Evolutionary conservation across 2,113 vertebrate species (phyloP).

Genomic region (Excalfactoria chinensis): DNA sequence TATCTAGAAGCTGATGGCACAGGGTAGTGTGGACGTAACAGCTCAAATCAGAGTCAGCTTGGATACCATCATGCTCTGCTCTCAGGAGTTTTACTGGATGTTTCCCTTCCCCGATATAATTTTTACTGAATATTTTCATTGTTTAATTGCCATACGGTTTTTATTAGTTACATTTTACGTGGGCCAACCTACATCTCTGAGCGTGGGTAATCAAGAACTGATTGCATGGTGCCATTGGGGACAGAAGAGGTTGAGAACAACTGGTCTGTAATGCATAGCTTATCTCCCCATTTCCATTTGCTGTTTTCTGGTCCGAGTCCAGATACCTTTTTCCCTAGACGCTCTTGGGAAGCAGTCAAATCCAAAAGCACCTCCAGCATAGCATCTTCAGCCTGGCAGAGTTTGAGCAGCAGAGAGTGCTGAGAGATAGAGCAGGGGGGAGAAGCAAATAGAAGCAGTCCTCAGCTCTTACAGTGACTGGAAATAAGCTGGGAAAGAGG

Average conservation of each 20-base stretch:
- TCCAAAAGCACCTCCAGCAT: background rate
- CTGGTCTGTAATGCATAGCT: background rate
- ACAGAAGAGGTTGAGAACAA: slow-evolving; percentile 8
- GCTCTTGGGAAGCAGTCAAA: background rate
- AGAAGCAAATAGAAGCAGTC: background rate
- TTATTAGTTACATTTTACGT: background rate
- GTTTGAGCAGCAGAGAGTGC: background rate
- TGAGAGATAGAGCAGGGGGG: background rate
- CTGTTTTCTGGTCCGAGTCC: background rate
- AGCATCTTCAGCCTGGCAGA: background rate
- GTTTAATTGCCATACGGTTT: slow-evolving; percentile 2
- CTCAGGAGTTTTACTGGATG: background rate
- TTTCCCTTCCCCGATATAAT: background rate
- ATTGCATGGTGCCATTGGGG: background rate
- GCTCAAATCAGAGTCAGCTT: background rate
- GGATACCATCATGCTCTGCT: background rate
- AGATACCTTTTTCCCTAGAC: background rate
- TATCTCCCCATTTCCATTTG: background rate
- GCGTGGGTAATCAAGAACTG: background rate
- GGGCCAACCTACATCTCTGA: background rate
- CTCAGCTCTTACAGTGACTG: background rate
- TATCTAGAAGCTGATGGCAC: background rate
- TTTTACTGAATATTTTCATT: background rate
- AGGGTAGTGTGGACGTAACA: background rate
- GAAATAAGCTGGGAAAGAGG: background rate